Conservation (phyloP, 2,113 vertebrate species). For the Bostrychus sinensis region DNA sequence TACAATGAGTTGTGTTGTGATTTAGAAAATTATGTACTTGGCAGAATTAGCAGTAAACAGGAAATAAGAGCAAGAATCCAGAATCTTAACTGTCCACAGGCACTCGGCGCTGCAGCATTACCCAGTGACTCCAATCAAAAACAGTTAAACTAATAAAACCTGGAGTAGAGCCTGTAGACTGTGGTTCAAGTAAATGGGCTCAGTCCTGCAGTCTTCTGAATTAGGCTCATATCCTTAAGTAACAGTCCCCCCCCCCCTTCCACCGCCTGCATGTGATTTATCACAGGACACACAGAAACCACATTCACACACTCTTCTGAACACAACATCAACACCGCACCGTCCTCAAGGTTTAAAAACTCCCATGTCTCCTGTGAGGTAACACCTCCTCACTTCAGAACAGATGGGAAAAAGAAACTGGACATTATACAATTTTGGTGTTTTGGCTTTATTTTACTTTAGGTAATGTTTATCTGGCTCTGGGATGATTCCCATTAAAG, state of each 20-base stretch:
- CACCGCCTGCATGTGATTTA: constrained; percentile 53
- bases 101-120: too few relatives aligned
- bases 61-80: constrained; percentile 46
- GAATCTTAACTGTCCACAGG: constrained; percentile 25
- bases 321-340: constrained; percentile 24
- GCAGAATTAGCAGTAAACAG: constrained; percentile 56
- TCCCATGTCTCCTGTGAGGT: too few relatives aligned
- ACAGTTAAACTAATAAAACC: background rate
- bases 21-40: too few relatives aligned
- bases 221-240: background rate
- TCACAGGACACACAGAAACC: constrained; percentile 42
- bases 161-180: background rate
- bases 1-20: too few relatives aligned
- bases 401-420: too few relatives aligned
- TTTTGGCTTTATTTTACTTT: too few relatives aligned
- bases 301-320: constrained; percentile 26
- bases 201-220: too few relatives aligned
- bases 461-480: too few relatives aligned
- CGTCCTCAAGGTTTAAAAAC: constrained; percentile 24
- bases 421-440: too few relatives aligned
- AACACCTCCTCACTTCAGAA: too few relatives aligned
- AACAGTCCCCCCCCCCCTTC: background rate
- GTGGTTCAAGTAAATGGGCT: background rate
- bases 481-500: too few relatives aligned
- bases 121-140: background rate